Conservation (phyloP, 2,888 invertebrate species). For the Zaprionus lineosus region DNA sequence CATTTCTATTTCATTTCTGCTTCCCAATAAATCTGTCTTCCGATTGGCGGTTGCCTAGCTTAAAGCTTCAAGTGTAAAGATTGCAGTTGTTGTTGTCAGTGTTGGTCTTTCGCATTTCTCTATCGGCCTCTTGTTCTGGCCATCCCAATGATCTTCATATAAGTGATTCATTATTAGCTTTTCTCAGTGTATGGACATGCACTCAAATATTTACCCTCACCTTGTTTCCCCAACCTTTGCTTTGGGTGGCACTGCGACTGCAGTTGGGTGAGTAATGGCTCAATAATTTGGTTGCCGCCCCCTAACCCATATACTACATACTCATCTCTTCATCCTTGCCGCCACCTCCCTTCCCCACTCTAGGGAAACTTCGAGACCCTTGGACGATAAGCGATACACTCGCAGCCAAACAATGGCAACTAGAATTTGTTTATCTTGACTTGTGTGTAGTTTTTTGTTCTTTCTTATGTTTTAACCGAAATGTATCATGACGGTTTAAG, state of each 20-base stretch:
- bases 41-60: too few species aligned
- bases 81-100: too few species aligned
- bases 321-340: not conserved
- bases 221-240: too few species aligned
- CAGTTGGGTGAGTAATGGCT: slow-evolving; percentile 65
- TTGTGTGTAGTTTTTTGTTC: slow-evolving; percentile 60
- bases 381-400: slow-evolving; percentile 42
- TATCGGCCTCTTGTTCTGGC: slow-evolving; percentile 10
- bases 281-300: slow-evolving; percentile 63
- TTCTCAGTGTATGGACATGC: too few species aligned
- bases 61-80: too few species aligned
- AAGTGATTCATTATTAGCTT: too few species aligned
- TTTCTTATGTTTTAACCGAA: slow-evolving; percentile 70
- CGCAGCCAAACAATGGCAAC: slow-evolving; percentile 68
- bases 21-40: too few species aligned
- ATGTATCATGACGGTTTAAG: slow-evolving; percentile 73
- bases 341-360: not conserved
- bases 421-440: slow-evolving; percentile 73
- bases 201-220: too few species aligned
- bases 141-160: too few species aligned
- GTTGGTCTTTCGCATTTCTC: too few species aligned
- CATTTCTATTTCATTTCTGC: too few species aligned
- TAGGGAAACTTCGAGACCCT: slow-evolving; percentile 16
- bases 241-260: too few species aligned
- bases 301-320: slow-evolving; percentile 5